A percentile compares a stretch with the other conserved stretches of the same genome.
phyloP scores from a whole-genome alignment of 2,797 vertebrate genomes.

The Phylloscopus collybita region DNA sequence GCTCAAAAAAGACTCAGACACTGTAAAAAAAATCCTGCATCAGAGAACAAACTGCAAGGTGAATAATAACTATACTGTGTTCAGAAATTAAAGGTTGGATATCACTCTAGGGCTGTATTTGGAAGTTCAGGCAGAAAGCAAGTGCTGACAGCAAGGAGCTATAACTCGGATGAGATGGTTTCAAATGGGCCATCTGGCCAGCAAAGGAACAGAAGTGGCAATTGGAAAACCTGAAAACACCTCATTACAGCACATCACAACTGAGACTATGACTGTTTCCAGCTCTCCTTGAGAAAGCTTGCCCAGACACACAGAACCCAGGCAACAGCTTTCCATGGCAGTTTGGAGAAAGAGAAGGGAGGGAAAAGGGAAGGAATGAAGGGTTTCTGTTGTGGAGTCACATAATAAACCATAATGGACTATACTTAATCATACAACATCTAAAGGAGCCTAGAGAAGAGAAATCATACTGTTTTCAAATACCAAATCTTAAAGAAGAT shows the following conservation, averaged over 20 bases:
- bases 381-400: not conserved
- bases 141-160: not conserved
- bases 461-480: not conserved
- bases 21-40: not conserved
- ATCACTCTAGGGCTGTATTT: conserved; percentile 5
- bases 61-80: not conserved
- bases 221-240: not conserved
- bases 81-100: conserved; percentile 3
- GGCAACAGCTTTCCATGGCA: not conserved
- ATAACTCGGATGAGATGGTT: not conserved
- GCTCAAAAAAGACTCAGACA: not conserved
- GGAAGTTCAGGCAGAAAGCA: not conserved
- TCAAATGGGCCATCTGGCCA: not conserved
- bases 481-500: not conserved
- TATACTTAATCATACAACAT: not conserved
- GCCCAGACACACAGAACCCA: not conserved
- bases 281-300: not conserved
- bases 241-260: not conserved
- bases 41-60: conserved; percentile 16
- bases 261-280: not conserved
- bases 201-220: not conserved
- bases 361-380: not conserved
- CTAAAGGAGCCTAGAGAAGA: not conserved
- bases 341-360: not conserved
- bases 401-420: not conserved